Base-by-base conservation (phyloP, 2,888 invertebrate species). In the Phlogophora meticulosa region DNA sequence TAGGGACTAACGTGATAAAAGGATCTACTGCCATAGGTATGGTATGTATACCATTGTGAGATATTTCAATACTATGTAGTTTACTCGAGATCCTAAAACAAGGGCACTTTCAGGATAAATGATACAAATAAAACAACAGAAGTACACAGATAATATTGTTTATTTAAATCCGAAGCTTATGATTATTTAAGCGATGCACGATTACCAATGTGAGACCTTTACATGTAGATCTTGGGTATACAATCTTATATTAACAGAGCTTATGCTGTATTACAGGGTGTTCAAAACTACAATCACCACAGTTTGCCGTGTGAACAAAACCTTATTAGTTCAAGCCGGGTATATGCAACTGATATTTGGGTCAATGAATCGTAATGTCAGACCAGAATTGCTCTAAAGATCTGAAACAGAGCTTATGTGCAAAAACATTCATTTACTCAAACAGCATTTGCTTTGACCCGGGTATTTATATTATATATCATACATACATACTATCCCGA, bases 61-160 rank as follows among this genome's bases (percentile, higher is more conserved):
- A n/a, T n/a, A n/a, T n/a, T n/a, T n/a, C n/a, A n/a, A n/a, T n/a
- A n/a, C n/a, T n/a, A n/a, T n/a, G n/a, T n/a, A n/a, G n/a, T n/a
- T n/a, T n/a, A n/a, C n/a, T n/a, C n/a, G n/a, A n/a, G n/a, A n/a
- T n/a, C n/a, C n/a, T n/a, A n/a, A n/a, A n/a, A n/a, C n/a, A n/a
- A n/a, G n/a, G n/a, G n/a, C n/a, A n/a, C n/a, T n/a, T n/a, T n/a
- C 9, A 36, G 22, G 24, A 0, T 9, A 49, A 38, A 24, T 38
- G 7, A 20, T 1, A 15, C 7, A 38, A 75, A 67, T 71, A 68
- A 64, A 71, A 66, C 56, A 34, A 40, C 55, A 45, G 7, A 11
- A n/a, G 1, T 72, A 76, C 78, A 78, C 76, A 76, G 72, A 78
- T 69, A 76, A 78, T 78, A 78, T 78, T 77, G 78, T 78, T 72